A percentile compares a stretch with the other conserved stretches of the same genome.
Conservation (phyloP, 2,113 vertebrate genomes). For the Anser cygnoides region DNA sequence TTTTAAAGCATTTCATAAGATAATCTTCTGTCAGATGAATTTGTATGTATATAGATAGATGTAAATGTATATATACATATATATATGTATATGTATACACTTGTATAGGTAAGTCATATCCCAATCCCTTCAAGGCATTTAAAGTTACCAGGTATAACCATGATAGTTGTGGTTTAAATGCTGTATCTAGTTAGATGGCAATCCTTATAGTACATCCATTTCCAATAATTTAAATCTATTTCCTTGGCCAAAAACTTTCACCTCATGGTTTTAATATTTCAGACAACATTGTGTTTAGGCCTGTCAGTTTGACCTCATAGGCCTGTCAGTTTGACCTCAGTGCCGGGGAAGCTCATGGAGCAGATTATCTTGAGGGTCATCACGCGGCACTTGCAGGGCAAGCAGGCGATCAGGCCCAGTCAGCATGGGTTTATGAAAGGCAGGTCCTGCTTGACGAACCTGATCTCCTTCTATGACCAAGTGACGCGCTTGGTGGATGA, state of each 20-base stretch:
- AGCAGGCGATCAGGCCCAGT: too few species aligned
- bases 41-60: not conserved
- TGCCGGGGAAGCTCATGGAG: too few species aligned
- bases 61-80: accelerated
- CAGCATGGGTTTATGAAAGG: too few species aligned
- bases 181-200: accelerated
- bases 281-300: not conserved
- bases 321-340: too few species aligned
- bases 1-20: not conserved
- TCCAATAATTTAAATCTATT: not conserved
- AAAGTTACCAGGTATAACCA: not conserved
- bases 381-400: too few species aligned
- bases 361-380: too few species aligned
- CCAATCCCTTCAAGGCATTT: not conserved
- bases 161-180: not conserved
- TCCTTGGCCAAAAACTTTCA: not conserved
- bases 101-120: not conserved
- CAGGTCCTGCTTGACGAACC: too few species aligned
- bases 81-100: not conserved
- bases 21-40: not conserved
- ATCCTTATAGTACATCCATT: not conserved
- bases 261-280: not conserved
- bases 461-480: too few species aligned
- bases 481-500: too few species aligned
- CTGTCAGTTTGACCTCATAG: too few species aligned